Evolutionary conservation across 2,888 invertebrate genomes (phyloP), one percentile per base, ranked within the genome.

Genomic region (Fissipunctia ypsillon): DNA sequence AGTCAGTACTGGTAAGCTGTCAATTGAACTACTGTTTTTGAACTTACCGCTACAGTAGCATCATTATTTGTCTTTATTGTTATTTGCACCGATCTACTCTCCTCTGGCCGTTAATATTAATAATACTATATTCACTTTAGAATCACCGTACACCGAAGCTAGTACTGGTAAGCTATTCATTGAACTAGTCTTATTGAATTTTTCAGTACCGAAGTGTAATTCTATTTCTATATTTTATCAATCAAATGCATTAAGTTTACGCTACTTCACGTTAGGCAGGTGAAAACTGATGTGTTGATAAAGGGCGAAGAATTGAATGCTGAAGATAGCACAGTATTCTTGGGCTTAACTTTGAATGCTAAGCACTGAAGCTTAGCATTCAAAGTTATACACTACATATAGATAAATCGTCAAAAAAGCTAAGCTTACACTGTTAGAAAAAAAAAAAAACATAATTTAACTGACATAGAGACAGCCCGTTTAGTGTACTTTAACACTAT

Each of bases 121-220:
- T 61, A 3, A 6, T 25, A 56, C 31, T 57, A 19, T 56, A 9
- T 19, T 7, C n/a, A 41, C 19, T 48, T 64, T 35, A 65, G 64
- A 50, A 25, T 35, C 50, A 10, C 19, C 35, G 19, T 10, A 43
- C 41, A 61, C n/a, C 19, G 41, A 43, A 43, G 41, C 41, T 43
- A 43, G 5, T 41, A 10, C 16, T n/a, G 69, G 69, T 69, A 69
- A 69, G 41, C 52, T 28, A 19, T 52, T 19, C 12, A 28, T 22
- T 65, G 5, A 35, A 35, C 4, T 35, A 22, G 19, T 48, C 0
- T 25, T 63, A 38, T 41, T 38, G 6, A 50, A n/a, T 50, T 10
- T 25, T 25, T 35, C 16, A 19, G 60, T 43, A 9, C 68, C 3
- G 4, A 22, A 25, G 35, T 38, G 9, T 69, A 16, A 25, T 48